Evolutionary conservation across 2,888 invertebrate genomes (phyloP).

Genomic region (Ophion obscuratus): DNA sequence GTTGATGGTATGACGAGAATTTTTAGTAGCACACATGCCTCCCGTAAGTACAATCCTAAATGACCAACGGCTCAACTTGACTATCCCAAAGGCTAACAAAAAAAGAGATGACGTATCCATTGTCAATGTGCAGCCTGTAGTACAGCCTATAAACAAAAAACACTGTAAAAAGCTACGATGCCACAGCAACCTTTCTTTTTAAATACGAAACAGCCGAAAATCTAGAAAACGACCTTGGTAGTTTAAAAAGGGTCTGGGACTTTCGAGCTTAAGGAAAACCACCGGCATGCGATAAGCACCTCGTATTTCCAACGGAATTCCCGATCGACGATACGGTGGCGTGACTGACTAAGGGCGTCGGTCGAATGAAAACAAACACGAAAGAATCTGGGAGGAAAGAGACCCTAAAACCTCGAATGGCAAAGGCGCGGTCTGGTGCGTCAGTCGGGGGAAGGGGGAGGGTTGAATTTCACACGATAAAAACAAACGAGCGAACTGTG

Average conservation of each 20-base stretch:
- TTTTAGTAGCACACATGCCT: too few species aligned
- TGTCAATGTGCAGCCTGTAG: too few species aligned
- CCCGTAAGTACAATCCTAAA: too few species aligned
- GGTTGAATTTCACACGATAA: constrained; percentile 63
- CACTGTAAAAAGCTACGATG: background rate
- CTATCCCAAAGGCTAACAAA: too few species aligned
- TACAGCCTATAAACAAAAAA: background rate
- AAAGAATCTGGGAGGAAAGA: constrained; percentile 34
- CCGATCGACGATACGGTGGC: constrained; percentile 39
- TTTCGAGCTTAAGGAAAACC: constrained; percentile 18
- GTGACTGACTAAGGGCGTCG: constrained; percentile 33
- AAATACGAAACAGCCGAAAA: background rate
- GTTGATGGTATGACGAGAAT: too few species aligned
- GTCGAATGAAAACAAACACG: constrained; percentile 51
- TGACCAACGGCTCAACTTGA: too few species aligned
- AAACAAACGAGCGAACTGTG: constrained; percentile 66
- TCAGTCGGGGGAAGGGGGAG: constrained; percentile 31
- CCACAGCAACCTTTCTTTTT: background rate
- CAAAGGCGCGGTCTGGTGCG: constrained; percentile 44
- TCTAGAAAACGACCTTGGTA: background rate
- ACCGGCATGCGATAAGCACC: constrained; percentile 33
- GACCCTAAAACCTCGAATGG: constrained; percentile 52
- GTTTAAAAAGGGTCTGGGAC: constrained; percentile 14
- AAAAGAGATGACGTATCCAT: too few species aligned
- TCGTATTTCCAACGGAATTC: constrained; percentile 40